These are phyloP conservation scores for Acronicta psi DNA, from an alignment of 2,888 invertebrate species.

Conservation along the genomic window DNA sequence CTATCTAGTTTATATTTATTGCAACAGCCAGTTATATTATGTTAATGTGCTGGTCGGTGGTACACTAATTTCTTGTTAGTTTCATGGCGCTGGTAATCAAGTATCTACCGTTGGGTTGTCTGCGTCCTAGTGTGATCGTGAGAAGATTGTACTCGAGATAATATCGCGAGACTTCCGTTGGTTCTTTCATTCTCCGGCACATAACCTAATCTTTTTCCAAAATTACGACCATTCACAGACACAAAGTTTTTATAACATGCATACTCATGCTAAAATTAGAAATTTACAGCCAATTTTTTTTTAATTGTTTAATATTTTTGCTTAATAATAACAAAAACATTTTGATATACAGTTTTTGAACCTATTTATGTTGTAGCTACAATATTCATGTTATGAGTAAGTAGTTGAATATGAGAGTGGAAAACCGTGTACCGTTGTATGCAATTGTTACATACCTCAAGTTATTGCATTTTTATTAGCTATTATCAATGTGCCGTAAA, in stretches of 20 bases:
- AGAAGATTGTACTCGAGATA: constrained; percentile 70
- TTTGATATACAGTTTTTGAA: constrained; percentile 51
- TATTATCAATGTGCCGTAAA: constrained; percentile 2
- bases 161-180: constrained; percentile 40
- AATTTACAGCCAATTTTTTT: too few relatives aligned
- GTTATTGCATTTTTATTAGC: constrained; percentile 4
- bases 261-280: too few relatives aligned
- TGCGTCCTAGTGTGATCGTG: constrained; percentile 76
- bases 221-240: too few relatives aligned
- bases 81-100: constrained; percentile 62
- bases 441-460: constrained; percentile 5
- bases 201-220: background rate
- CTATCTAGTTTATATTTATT: constrained; percentile 34
- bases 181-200: constrained; percentile 10
- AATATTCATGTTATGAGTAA: constrained; percentile 4
- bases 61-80: constrained; percentile 63
- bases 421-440: constrained; percentile 15
- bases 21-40: constrained; percentile 38
- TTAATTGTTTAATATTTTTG: too few relatives aligned
- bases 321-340: constrained; percentile 60
- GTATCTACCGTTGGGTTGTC: constrained; percentile 77
- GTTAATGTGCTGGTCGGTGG: constrained; percentile 50
- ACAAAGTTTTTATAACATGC: too few relatives aligned
- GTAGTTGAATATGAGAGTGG: constrained; percentile 5
- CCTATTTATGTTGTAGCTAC: constrained; percentile 38